Percentiles rank a stretch among this genome's conserved stretches.
These are phyloP conservation scores for Pogonognathellus flavescens DNA, from an alignment of 1,140 invertebrate genomes.

Conservation along the genomic window DNA sequence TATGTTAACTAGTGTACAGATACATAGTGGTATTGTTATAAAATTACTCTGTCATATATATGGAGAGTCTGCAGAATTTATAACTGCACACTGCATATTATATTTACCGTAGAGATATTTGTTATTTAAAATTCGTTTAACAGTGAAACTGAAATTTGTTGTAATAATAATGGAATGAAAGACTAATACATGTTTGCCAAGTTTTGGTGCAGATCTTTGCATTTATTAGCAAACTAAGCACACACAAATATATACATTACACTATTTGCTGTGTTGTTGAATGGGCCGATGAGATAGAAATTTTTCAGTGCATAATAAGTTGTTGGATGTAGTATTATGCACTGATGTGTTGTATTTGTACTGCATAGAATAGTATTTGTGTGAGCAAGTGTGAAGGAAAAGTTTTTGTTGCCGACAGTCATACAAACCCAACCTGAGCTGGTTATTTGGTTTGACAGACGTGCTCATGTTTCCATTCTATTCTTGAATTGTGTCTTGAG, in stretches of 20 bases:
- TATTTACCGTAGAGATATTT: conserved; percentile 7
- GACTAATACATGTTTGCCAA: neutral
- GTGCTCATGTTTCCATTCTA: conserved; percentile 46
- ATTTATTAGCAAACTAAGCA: neutral
- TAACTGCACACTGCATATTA: neutral
- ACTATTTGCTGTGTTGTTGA: neutral
- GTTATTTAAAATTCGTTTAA: conserved; percentile 19
- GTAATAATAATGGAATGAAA: neutral
- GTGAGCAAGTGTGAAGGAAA: conserved; percentile 34
- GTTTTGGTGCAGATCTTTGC: neutral
- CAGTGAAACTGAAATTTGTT: conserved; percentile 28
- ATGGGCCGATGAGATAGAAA: no score
- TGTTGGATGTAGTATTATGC: neutral
- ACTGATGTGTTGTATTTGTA: neutral
- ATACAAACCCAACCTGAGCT: conserved; percentile 9
- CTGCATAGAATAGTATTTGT: neutral
- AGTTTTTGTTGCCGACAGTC: conserved; percentile 39
- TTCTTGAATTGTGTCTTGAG: conserved; percentile 43
- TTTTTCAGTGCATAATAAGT: neutral
- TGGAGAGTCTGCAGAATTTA: neutral
- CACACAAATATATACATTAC: neutral
- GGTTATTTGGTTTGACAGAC: conserved; percentile 41
- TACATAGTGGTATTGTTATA: neutral
- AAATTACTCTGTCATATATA: neutral
- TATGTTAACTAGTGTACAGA: neutral